Evolutionary conservation across 92 coral and sea anemone species (phyloP), one percentile per base, ranked within the genome.

Genomic region (Micromussa lordhowensis): DNA sequence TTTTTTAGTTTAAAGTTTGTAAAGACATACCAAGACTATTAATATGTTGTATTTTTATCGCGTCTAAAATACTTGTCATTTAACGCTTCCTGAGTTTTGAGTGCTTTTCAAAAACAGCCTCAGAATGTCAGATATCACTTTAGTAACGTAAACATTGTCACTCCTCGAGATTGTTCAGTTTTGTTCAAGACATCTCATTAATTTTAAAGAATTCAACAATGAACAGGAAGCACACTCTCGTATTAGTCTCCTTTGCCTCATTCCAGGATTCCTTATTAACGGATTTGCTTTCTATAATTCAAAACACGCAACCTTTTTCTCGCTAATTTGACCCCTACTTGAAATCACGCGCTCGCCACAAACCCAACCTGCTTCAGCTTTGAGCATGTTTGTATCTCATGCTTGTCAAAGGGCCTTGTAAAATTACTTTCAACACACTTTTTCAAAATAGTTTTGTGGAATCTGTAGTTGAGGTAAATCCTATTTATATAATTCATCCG

Each of bases 21-120:
- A 7, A 64, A 51, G 83, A 48, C 89, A 77, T 77, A 64, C 89
- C 89, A 86, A 29, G 35, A 30, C 89, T 86, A 57, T 77, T 86
- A 64, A 72, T 63, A 22, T 57, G 83, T 77, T 63, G 75, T 86
- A 78, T 78, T 86, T 86, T 86, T 86, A 86, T 86, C 89, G 24
- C 61, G 75, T 54, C 72, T 28, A 51, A 61, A 84, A 84, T 55
- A 68, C 77, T 49, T 86, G 89, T 86, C 89, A 86, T 22, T 34
- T 51, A 57, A 78, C 73, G 78, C 89, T 86, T 86, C 89, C 89
- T 86, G 89, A 26, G 21, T 78, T 86, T 86, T 78, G 89, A 86
- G 83, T 66, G 82, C 35, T 48, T 66, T 86, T 86, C 89, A 77
- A 77, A 86, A 77, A 40, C 82, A 86, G 78, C 64, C 89, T 86